These are phyloP conservation scores for Polylopha cassiicola DNA, from an alignment of 2,888 invertebrate genomes.

Conservation along the genomic window DNA sequence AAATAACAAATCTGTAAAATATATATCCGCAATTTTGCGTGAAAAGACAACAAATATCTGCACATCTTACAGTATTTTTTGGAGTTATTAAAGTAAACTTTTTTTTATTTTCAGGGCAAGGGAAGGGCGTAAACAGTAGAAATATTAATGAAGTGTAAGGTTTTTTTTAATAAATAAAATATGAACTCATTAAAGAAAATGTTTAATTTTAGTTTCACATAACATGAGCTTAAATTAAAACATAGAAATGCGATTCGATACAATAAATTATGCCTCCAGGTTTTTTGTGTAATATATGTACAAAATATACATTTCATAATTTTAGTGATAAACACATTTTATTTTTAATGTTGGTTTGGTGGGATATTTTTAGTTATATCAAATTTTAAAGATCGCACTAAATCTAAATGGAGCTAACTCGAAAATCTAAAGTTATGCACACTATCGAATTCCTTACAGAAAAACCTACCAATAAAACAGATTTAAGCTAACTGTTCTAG, in stretches of 20 bases:
- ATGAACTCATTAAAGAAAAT: conserved; percentile 35
- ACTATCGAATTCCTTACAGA: too few species aligned
- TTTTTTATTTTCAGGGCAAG: conserved; percentile 45
- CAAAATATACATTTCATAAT: conserved; percentile 59
- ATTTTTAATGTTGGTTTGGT: conserved; percentile 10
- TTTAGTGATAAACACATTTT: conserved; percentile 16
- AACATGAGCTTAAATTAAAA: conserved; percentile 51
- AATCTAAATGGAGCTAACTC: too few species aligned
- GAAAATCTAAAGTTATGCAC: too few species aligned
- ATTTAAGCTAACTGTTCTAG: too few species aligned
- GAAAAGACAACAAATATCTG: background rate
- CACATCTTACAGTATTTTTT: background rate
- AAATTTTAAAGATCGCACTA: too few species aligned
- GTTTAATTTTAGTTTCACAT: conserved; percentile 52
- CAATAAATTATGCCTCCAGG: conserved; percentile 68
- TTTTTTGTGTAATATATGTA: conserved; percentile 59
- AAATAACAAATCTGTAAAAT: too few species aligned
- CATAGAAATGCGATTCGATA: conserved; percentile 58
- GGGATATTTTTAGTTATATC: conserved; percentile 6
- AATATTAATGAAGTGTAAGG: conserved; percentile 19
- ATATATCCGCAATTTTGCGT: too few species aligned
- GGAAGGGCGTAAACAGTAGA: conserved; percentile 30
- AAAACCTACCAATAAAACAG: too few species aligned
- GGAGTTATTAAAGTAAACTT: background rate
- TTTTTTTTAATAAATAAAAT: conserved; percentile 33